Conservation (phyloP, 2,888 invertebrate species). For the Melieria picta region DNA sequence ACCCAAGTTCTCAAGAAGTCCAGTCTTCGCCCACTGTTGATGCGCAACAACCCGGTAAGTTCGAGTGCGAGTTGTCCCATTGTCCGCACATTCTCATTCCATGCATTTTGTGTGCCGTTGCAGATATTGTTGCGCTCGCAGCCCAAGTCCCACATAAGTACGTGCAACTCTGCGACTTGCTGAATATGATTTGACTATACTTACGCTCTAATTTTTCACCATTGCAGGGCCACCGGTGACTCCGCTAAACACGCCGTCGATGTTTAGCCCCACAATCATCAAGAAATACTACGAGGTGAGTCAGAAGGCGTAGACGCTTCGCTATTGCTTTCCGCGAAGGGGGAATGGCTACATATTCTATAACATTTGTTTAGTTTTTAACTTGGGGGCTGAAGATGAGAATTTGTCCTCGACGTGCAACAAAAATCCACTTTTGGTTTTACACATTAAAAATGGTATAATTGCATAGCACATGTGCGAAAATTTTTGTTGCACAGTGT, state of each 20-base stretch:
- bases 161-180: background rate
- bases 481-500: too few species aligned
- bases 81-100: background rate
- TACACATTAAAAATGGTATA: background rate
- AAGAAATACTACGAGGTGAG: slow-evolving; percentile 44
- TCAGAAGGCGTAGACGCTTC: background rate
- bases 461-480: too few species aligned
- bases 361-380: background rate
- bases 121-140: slow-evolving; percentile 18
- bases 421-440: background rate
- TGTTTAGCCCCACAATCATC: slow-evolving; percentile 41
- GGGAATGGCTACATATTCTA: too few species aligned
- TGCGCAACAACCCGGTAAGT: slow-evolving; percentile 8
- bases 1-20: slow-evolving; percentile 3
- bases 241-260: slow-evolving; percentile 37
- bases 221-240: slow-evolving; percentile 37
- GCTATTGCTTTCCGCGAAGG: too few species aligned
- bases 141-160: slow-evolving; percentile 16
- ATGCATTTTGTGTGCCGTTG: background rate
- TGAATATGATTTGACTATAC: background rate
- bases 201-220: background rate
- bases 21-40: slow-evolving; percentile 9
- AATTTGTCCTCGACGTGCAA: too few species aligned
- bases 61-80: background rate
- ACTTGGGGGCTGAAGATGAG: background rate